Evolutionary conservation across 2,113 vertebrate species (phyloP).

Genomic region (Leucosticte australis): DNA sequence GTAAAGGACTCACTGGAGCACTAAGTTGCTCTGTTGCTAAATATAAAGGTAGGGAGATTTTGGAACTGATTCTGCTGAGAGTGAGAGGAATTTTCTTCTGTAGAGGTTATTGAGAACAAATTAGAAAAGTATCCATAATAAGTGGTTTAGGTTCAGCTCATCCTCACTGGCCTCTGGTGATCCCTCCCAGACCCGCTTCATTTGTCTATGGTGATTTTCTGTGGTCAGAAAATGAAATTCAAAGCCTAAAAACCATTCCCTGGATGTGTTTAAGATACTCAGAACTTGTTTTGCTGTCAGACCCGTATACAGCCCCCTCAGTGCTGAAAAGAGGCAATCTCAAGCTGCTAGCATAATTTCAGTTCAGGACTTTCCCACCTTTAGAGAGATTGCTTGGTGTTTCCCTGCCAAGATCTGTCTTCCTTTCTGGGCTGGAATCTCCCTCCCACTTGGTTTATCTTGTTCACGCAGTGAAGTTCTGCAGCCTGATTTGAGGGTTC

Average conservation of each 20-base stretch:
- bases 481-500: background rate
- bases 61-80: background rate
- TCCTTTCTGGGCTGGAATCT: background rate
- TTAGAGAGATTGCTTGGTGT: background rate
- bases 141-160: background rate
- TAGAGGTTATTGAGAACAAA: background rate
- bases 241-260: background rate
- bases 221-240: background rate
- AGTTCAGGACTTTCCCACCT: conserved; percentile 28
- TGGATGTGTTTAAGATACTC: background rate
- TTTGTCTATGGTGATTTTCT: background rate
- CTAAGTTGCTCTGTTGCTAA: conserved; percentile 38
- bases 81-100: background rate
- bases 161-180: background rate
- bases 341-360: background rate
- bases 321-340: background rate
- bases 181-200: background rate
- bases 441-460: background rate
- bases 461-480: background rate
- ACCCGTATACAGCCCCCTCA: background rate
- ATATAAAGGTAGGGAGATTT: conserved; percentile 43
- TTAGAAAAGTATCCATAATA: background rate
- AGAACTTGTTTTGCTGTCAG: background rate
- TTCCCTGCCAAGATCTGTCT: background rate
- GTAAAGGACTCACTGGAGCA: conserved; percentile 2